Conservation (phyloP, 1,140 invertebrate species). For the Palaemon carinicauda region DNA sequence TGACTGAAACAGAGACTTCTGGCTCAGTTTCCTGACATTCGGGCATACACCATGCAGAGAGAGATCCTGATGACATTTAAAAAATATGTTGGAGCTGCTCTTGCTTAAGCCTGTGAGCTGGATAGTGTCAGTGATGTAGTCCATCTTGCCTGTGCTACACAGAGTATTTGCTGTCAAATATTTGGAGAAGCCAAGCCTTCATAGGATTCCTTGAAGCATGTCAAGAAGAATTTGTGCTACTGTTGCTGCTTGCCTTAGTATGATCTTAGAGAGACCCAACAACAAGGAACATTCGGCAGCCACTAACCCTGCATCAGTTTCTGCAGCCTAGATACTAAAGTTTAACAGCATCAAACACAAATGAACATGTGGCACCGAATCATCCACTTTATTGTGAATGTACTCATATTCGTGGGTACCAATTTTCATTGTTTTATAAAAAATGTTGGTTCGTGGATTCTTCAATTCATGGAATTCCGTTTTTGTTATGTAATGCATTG, state of each 20-base stretch:
- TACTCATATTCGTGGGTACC: no score
- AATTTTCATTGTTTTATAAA: no score
- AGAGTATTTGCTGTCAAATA: not conserved
- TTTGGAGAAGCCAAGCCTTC: conserved; percentile 28
- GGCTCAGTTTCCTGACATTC: not conserved
- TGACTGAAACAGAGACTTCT: not conserved
- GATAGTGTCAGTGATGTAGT: conserved; percentile 18
- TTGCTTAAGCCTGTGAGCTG: not conserved
- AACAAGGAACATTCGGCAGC: not conserved
- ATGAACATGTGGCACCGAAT: no score
- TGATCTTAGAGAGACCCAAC: not conserved
- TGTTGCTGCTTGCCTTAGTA: not conserved
- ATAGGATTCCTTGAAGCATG: not conserved
- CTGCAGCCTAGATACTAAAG: no score
- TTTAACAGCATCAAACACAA: no score
- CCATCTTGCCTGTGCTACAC: no score
- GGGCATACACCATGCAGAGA: not conserved
- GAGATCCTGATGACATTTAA: not conserved
- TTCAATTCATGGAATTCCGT: no score
- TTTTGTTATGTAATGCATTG: no score
- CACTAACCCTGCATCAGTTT: not conserved
- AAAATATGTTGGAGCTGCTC: not conserved
- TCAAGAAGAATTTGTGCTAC: conserved; percentile 5
- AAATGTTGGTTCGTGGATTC: no score
- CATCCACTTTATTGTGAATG: no score